Base-by-base conservation (phyloP, 92 coral and sea anemone genomes). In the Diadumene lineata region DNA sequence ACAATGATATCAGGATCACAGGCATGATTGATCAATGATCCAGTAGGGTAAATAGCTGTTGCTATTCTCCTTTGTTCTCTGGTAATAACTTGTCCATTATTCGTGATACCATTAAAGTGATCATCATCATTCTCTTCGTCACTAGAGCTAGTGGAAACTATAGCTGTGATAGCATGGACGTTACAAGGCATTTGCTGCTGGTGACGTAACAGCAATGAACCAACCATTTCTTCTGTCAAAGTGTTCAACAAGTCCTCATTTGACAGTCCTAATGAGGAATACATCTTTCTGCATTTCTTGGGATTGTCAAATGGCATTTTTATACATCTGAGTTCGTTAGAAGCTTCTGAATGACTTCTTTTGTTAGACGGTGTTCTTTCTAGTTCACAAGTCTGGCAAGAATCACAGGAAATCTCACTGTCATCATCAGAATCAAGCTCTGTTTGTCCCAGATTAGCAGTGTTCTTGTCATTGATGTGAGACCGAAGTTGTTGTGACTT, bases 1-100 rank as follows among this genome's bases (percentile, higher is more conserved):
- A 96, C 99, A 50, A 96, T 88, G 33, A 96, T 97, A 82, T 96
- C 99, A 11, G 99, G 99, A 72, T 96, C 99, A 84, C 99, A 96
- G 62, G 99, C 97, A 83, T 96, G 99, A 76, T 96, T 96, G 75
- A 96, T 79, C 58, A 96, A 60, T 22, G 92, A 92, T 21, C 96
- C 99, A 0, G 99, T 96, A 27, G 97, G 94, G 82, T 96, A 96
- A 50, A 96, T 83, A 24, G 92, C 99, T 11, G 89, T 79, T 1
- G 93, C 97, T 53, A 96, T 92, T 64, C 99, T 77, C 38, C 86
- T 80, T 83, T 92, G 99, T 74, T 96, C 97, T 24, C 97, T 76
- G 26, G 86, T 50, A 30, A 79, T 61, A 69, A 92, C 96, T 15
- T 91, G 90, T 23, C 83, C 86, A 33, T 79, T 86, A 31, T 56